These are phyloP conservation scores for Eurystomus gularis DNA, from an alignment of 2,113 vertebrate species.

Conservation along the genomic window DNA sequence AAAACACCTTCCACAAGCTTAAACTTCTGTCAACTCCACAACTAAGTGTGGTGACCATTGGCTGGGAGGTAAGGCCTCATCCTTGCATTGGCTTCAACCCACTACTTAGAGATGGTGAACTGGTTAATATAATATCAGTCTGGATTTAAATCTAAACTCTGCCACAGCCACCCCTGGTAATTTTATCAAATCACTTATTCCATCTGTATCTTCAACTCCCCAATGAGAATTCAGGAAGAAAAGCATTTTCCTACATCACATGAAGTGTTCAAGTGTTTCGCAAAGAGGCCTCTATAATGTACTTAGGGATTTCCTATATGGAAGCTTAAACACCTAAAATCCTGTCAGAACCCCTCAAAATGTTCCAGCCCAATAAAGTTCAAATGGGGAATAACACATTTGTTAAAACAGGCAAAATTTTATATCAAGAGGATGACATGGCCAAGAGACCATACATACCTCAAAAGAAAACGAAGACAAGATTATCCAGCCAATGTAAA, in stretches of 20 bases:
- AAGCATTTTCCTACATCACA: conserved; percentile 3
- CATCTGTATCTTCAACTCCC: neutral
- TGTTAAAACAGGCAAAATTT: conserved; percentile 27
- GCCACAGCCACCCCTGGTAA: neutral
- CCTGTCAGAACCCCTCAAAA: conserved; percentile 49
- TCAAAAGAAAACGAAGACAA: conserved; percentile 43
- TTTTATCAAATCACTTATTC: neutral
- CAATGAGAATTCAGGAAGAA: neutral
- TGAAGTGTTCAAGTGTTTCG: neutral
- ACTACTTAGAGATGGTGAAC: neutral
- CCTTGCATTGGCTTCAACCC: neutral
- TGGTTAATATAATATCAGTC: neutral
- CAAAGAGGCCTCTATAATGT: neutral
- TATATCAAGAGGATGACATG: conserved; percentile 35
- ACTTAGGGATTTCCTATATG: conserved; percentile 56
- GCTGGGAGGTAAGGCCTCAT: neutral
- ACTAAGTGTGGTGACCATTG: neutral
- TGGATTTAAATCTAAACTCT: neutral
- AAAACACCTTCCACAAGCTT: neutral
- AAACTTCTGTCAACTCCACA: neutral
- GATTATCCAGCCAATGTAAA: conserved; percentile 52
- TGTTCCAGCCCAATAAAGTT: conserved; percentile 47
- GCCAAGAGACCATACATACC: conserved; percentile 26
- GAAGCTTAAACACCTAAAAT: conserved; percentile 27
- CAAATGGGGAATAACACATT: conserved; percentile 53